Conservation (phyloP, 1,140 invertebrate species). For the Ostrea denselamellosa region DNA sequence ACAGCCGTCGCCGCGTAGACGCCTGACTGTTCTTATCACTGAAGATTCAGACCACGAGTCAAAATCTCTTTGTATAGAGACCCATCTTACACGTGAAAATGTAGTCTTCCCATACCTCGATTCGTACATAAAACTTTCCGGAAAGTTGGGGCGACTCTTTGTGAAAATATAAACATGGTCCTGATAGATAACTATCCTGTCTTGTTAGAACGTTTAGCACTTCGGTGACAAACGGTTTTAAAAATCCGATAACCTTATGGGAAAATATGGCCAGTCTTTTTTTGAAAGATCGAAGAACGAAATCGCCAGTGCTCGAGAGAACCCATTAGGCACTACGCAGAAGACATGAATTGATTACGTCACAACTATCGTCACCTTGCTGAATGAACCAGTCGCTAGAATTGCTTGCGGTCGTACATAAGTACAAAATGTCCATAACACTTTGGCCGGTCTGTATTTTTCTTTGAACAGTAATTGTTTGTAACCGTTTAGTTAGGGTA, state of each 20-base stretch:
- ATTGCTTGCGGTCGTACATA: constrained; percentile 4
- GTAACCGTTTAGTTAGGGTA: constrained; percentile 22
- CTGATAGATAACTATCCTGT: background rate
- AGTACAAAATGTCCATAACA: constrained; percentile 16
- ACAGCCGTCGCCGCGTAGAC: constrained; percentile 53
- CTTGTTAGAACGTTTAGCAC: constrained; percentile 39
- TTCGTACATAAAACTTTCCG: background rate
- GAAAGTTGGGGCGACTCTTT: constrained; percentile 21
- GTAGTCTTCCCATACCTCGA: constrained; percentile 39
- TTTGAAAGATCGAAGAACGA: background rate
- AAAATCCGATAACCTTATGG: constrained; percentile 14
- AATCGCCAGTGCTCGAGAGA: background rate
- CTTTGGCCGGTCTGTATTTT: constrained; percentile 3
- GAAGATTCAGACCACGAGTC: constrained; percentile 55
- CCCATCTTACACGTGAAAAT: constrained; percentile 36
- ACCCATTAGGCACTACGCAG: constrained; percentile 5
- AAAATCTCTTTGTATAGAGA: constrained; percentile 56
- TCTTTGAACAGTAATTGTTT: background rate
- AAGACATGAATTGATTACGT: constrained; percentile 34
- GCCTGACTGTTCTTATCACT: constrained; percentile 50
- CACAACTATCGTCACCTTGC: constrained; percentile 28
- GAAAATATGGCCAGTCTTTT: background rate
- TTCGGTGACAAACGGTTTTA: constrained; percentile 38
- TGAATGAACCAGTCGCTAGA: constrained; percentile 29
- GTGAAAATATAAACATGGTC: constrained; percentile 33